Evolutionary conservation across 1,140 invertebrate species (phyloP).

Genomic region (Atta texana): DNA sequence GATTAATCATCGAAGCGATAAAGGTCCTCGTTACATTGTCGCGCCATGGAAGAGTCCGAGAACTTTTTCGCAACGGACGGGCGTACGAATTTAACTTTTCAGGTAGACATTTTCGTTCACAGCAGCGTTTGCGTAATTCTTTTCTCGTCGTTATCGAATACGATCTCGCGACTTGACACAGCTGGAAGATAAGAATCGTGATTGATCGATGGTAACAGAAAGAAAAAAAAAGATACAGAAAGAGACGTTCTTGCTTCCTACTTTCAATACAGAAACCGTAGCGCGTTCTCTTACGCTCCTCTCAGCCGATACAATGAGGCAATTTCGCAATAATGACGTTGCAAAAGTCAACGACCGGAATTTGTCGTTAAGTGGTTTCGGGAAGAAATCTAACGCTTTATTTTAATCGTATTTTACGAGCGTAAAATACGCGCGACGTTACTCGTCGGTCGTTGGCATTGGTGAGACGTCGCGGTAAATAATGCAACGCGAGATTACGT

Average conservation of each 20-base stretch:
- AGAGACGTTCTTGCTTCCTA: slow-evolving; percentile 22
- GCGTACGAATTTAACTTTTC: slow-evolving; percentile 15
- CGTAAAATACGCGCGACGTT: slow-evolving; percentile 46
- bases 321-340: slow-evolving; percentile 63
- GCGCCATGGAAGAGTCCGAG: neutral
- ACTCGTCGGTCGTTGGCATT: slow-evolving; percentile 47
- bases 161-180: slow-evolving; percentile 54
- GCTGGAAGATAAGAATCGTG: slow-evolving; percentile 57
- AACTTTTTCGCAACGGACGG: slow-evolving; percentile 13
- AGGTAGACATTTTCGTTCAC: slow-evolving; percentile 19
- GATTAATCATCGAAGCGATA: slow-evolving; percentile 53
- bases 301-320: slow-evolving; percentile 47
- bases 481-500: slow-evolving; percentile 61
- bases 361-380: slow-evolving; percentile 60
- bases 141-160: slow-evolving; percentile 56
- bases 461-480: slow-evolving; percentile 52
- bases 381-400: slow-evolving; percentile 58
- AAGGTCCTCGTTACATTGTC: slow-evolving; percentile 40
- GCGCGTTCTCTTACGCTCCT: slow-evolving; percentile 16
- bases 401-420: slow-evolving; percentile 59
- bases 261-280: slow-evolving; percentile 51
- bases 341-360: slow-evolving; percentile 55
- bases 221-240: neutral
- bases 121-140: slow-evolving; percentile 34
- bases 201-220: slow-evolving; percentile 46